phyloP scores from a whole-genome alignment of 2,113 vertebrate species.

The Donacobius atricapilla region DNA sequence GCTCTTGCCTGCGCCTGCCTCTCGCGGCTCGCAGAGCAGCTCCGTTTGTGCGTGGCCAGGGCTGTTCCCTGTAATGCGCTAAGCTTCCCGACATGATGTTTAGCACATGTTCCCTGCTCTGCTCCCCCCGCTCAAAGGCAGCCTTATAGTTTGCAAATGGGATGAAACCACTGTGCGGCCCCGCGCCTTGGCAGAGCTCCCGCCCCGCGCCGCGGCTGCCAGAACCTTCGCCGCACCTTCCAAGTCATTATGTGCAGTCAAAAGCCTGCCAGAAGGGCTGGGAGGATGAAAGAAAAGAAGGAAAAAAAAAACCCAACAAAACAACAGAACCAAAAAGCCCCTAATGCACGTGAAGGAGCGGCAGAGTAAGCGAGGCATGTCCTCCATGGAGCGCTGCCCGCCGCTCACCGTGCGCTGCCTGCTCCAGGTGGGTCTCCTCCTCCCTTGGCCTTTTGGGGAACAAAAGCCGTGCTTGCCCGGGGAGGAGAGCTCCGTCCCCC shows the following conservation, averaged over 20 bases:
- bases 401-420: not conserved
- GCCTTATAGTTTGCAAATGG: slow-evolving; percentile 67
- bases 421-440: not conserved
- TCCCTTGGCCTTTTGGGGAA: not conserved
- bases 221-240: slow-evolving; percentile 50
- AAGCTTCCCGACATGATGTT: slow-evolving; percentile 49
- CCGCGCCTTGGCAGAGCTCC: not conserved
- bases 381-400: not conserved
- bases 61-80: slow-evolving; percentile 44
- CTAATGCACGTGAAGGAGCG: slow-evolving; percentile 19
- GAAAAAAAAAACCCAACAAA: not conserved
- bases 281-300: slow-evolving; percentile 42
- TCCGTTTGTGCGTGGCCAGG: slow-evolving; percentile 35
- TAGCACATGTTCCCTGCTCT: slow-evolving; percentile 53
- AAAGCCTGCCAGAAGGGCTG: slow-evolving; percentile 43
- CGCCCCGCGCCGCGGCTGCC: not conserved
- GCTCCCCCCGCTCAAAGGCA: slow-evolving; percentile 54
- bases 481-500: slow-evolving; percentile 6
- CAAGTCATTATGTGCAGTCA: slow-evolving; percentile 34
- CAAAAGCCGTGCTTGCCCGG: not conserved
- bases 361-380: not conserved
- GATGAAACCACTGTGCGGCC: slow-evolving; percentile 43
- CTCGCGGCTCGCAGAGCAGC: not conserved
- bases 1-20: slow-evolving; percentile 17
- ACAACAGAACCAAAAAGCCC: not conserved